Evolutionary conservation across 1,140 invertebrate genomes (phyloP).

Genomic region (Olivierus martensii): DNA sequence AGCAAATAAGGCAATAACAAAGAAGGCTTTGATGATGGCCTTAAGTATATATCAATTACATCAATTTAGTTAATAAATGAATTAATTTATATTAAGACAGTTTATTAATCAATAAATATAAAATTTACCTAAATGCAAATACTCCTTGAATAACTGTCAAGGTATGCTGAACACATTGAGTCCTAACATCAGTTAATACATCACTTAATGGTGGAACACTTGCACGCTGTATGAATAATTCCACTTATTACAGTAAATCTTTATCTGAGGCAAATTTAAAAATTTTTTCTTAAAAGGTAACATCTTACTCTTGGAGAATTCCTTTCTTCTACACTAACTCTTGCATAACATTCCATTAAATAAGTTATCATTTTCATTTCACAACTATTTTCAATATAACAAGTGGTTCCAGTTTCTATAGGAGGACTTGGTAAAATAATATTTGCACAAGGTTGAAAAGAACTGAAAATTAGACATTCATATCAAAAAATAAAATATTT

Average conservation of each 20-base stretch:
- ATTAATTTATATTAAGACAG: too few relatives aligned
- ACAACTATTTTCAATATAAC: too few relatives aligned
- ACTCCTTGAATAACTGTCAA: constrained; percentile 44
- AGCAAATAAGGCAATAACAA: constrained; percentile 41
- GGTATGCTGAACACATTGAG: constrained; percentile 46
- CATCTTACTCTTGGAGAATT: constrained; percentile 46
- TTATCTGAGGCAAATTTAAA: too few relatives aligned
- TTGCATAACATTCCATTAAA: constrained; percentile 30
- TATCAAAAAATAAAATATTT: too few relatives aligned
- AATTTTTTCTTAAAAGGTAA: background rate
- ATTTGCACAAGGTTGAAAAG: too few relatives aligned
- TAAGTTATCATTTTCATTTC: constrained; percentile 25
- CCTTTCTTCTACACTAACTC: constrained; percentile 28
- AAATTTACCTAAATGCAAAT: constrained; percentile 31
- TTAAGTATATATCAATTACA: constrained; percentile 2
- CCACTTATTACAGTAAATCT: too few relatives aligned
- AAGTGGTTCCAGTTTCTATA: too few relatives aligned
- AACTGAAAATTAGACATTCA: too few relatives aligned
- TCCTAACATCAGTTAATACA: constrained; percentile 40
- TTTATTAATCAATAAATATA: too few relatives aligned
- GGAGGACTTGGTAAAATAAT: too few relatives aligned
- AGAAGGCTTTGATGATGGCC: constrained; percentile 28
- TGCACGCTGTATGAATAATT: constrained; percentile 18
- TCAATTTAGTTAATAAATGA: too few relatives aligned
- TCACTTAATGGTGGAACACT: constrained; percentile 42